Evolutionary conservation across 1,140 invertebrate species (phyloP).

Genomic region (Kradibia gibbosae): DNA sequence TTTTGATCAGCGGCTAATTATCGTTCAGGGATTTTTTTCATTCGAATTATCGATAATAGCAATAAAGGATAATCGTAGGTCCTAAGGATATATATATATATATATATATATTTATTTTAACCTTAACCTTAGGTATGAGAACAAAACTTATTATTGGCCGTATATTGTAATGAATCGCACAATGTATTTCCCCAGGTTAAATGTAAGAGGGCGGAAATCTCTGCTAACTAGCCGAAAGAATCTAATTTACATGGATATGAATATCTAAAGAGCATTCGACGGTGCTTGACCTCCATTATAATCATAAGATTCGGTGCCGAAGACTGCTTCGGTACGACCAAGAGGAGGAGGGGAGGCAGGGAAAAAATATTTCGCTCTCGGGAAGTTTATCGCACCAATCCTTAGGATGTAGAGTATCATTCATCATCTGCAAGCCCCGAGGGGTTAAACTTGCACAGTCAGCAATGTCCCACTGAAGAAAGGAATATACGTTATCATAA

Average conservation of each 20-base stretch:
- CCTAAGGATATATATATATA: too few relatives aligned
- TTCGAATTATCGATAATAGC: too few relatives aligned
- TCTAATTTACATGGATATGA: background rate
- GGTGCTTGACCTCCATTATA: constrained; percentile 29
- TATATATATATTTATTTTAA: too few relatives aligned
- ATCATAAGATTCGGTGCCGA: constrained; percentile 22
- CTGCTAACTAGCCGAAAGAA: background rate
- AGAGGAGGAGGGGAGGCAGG: background rate
- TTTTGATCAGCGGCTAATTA: too few relatives aligned
- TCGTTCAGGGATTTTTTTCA: too few relatives aligned
- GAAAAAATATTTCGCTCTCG: background rate
- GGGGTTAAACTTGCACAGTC: background rate
- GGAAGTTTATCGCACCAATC: constrained; percentile 22
- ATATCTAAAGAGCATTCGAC: background rate
- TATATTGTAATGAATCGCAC: background rate
- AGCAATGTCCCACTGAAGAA: background rate
- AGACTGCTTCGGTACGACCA: constrained; percentile 3
- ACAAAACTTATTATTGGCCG: background rate
- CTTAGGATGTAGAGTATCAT: constrained; percentile 17
- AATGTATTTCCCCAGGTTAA: background rate
- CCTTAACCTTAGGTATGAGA: too few relatives aligned
- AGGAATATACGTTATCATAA: background rate
- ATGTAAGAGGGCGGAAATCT: background rate
- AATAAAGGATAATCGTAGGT: too few relatives aligned
- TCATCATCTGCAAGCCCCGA: constrained; percentile 16